Percentiles rank a stretch among this genome's conserved stretches.
Conservation (phyloP, 1,140 invertebrate species). For the Bombyx mandarina region DNA sequence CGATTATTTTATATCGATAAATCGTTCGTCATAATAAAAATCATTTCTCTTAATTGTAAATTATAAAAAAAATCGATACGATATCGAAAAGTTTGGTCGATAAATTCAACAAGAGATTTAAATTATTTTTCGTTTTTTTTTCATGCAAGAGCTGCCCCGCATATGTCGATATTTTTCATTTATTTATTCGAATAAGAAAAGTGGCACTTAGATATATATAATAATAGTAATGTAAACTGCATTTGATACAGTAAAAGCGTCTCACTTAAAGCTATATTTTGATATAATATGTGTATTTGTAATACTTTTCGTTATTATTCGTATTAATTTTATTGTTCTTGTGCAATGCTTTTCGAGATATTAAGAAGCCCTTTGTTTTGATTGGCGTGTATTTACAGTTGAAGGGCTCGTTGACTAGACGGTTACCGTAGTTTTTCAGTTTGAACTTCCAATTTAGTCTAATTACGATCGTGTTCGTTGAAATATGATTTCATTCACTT, state of each 20-base stretch:
- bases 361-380: constrained; percentile 9
- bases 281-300: constrained; percentile 62
- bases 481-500: too few species aligned
- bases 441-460: too few species aligned
- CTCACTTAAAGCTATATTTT: constrained; percentile 60
- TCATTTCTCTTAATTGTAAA: constrained; percentile 4
- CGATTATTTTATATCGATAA: constrained; percentile 3
- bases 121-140: too few species aligned
- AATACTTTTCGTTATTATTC: constrained; percentile 36
- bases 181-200: background rate
- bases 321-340: constrained; percentile 22
- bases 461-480: too few species aligned
- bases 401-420: constrained; percentile 40
- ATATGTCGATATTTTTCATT: background rate
- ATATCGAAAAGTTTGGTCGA: background rate
- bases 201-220: constrained; percentile 36
- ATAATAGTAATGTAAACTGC: constrained; percentile 32
- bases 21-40: constrained; percentile 1
- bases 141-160: background rate
- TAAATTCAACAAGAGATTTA: background rate
- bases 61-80: background rate
- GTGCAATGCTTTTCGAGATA: constrained; percentile 35
- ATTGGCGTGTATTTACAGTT: constrained; percentile 26
- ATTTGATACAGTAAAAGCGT: constrained; percentile 56
- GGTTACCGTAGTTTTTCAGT: background rate